Evolutionary conservation across 2,888 invertebrate species (phyloP).

Genomic region (Drosophila ezoana): DNA sequence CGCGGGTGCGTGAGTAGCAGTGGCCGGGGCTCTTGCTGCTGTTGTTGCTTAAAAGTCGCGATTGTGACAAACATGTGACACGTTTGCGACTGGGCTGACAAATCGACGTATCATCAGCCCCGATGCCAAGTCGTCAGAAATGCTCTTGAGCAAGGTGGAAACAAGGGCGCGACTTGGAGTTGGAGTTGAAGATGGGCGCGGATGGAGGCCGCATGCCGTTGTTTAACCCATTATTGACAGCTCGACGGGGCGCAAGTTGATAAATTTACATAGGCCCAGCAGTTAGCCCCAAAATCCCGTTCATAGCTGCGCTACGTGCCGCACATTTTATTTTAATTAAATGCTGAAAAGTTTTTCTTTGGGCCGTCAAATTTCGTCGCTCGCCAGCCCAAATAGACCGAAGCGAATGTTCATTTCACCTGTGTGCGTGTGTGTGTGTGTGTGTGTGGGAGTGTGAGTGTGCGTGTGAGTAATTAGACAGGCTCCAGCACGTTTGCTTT

Average conservation of each 20-base stretch:
- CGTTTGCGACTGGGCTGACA: conserved; percentile 39
- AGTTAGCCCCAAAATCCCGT: background rate
- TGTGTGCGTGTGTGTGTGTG: background rate
- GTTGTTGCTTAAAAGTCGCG: conserved; percentile 23
- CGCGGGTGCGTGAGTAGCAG: too few relatives aligned
- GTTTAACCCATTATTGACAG: conserved; percentile 47
- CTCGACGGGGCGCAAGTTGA: conserved; percentile 17
- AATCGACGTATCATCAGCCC: conserved; percentile 29
- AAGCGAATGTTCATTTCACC: conserved; percentile 7
- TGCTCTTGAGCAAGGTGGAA: conserved; percentile 5
- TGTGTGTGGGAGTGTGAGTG: background rate
- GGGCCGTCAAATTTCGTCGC: conserved; percentile 39
- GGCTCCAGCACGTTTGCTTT: conserved; percentile 26
- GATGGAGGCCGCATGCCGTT: conserved; percentile 7
- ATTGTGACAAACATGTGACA: conserved; percentile 30
- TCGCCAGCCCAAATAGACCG: conserved; percentile 22
- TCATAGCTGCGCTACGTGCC: conserved; percentile 1
- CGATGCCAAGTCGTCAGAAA: conserved; percentile 7
- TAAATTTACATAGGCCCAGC: conserved; percentile 22
- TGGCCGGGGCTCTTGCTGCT: background rate
- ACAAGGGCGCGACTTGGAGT: background rate
- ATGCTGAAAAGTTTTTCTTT: conserved; percentile 58
- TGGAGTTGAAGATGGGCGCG: background rate
- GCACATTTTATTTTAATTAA: conserved; percentile 68
- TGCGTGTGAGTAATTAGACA: conserved; percentile 49